Evolutionary conservation across 2,113 vertebrate species (phyloP).

Genomic region (Toxostoma redivivum): DNA sequence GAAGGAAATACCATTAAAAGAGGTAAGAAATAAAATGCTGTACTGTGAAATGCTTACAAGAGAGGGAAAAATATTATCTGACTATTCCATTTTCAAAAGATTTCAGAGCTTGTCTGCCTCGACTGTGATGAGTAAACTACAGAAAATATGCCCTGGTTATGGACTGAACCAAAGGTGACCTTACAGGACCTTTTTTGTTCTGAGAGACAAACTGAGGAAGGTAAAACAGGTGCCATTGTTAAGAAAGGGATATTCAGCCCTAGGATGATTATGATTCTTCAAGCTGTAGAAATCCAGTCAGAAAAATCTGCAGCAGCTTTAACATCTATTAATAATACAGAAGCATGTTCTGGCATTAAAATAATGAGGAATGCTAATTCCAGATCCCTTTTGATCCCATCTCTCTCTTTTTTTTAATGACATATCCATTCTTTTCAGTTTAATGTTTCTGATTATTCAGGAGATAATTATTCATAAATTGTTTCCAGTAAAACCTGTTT

Average conservation of each 20-base stretch:
- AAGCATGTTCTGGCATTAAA: constrained; percentile 39
- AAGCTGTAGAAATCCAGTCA: constrained; percentile 20
- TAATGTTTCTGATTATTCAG: constrained; percentile 6
- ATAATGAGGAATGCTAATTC: constrained; percentile 33
- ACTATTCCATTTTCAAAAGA: constrained; percentile 17
- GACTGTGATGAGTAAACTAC: neutral
- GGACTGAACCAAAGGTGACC: constrained; percentile 35
- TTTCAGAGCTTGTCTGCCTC: constrained; percentile 17
- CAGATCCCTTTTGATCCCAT: constrained; percentile 22
- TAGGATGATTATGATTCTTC: constrained; percentile 19
- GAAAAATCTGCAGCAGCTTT: constrained; percentile 21
- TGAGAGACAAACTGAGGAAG: constrained; percentile 43
- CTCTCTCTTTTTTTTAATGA: neutral
- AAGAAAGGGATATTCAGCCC: constrained; percentile 3
- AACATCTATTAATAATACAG: constrained; percentile 35
- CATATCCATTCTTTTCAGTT: constrained; percentile 6
- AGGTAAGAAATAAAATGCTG: constrained; percentile 38
- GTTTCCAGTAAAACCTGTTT: constrained; percentile 7
- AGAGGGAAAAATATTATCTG: neutral
- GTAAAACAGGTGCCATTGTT: constrained; percentile 57
- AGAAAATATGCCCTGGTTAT: constrained; percentile 7
- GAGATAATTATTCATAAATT: constrained; percentile 17
- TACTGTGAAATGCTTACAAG: neutral
- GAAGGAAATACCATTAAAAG: constrained; percentile 65
- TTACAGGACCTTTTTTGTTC: constrained; percentile 51